Evolutionary conservation across 53 echinoderm and acorn worm species (phyloP).

Genomic region (Antedon mediterranea): DNA sequence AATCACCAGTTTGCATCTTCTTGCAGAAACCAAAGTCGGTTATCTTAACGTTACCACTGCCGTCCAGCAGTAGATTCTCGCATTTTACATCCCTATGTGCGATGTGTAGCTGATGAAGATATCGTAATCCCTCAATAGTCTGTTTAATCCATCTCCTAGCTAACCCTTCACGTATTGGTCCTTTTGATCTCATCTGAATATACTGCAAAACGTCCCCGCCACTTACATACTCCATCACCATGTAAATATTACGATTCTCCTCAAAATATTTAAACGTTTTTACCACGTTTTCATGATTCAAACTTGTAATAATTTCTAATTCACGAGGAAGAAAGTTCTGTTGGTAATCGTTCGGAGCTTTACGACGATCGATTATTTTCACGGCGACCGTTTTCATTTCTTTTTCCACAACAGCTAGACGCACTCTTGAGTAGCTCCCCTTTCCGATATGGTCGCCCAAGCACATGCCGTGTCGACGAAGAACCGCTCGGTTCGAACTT

Average conservation of each 20-base stretch:
- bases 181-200: slow-evolving; percentile 35
- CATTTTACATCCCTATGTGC: slow-evolving; percentile 76
- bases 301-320: slow-evolving; percentile 35
- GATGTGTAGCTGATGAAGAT: slow-evolving; percentile 48
- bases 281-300: slow-evolving; percentile 50
- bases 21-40: slow-evolving; percentile 77
- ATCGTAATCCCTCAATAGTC: slow-evolving; percentile 40
- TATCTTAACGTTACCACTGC: slow-evolving; percentile 41
- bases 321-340: slow-evolving; percentile 62
- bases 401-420: slow-evolving; percentile 28
- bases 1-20: background rate
- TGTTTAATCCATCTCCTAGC: slow-evolving; percentile 46
- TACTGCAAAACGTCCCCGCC: slow-evolving; percentile 74
- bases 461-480: slow-evolving; percentile 30
- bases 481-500: slow-evolving; percentile 10
- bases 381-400: slow-evolving; percentile 40
- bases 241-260: slow-evolving; percentile 54
- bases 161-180: slow-evolving; percentile 33
- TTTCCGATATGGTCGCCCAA: slow-evolving; percentile 49
- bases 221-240: slow-evolving; percentile 54
- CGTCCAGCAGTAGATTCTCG: slow-evolving; percentile 65
- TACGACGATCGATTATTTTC: slow-evolving; percentile 69
- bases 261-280: slow-evolving; percentile 63
- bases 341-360: slow-evolving; percentile 63
- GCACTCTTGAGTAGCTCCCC: slow-evolving; percentile 78